phyloP scores from a whole-genome alignment of 2,888 invertebrate genomes.

The Atrina japonica region DNA sequence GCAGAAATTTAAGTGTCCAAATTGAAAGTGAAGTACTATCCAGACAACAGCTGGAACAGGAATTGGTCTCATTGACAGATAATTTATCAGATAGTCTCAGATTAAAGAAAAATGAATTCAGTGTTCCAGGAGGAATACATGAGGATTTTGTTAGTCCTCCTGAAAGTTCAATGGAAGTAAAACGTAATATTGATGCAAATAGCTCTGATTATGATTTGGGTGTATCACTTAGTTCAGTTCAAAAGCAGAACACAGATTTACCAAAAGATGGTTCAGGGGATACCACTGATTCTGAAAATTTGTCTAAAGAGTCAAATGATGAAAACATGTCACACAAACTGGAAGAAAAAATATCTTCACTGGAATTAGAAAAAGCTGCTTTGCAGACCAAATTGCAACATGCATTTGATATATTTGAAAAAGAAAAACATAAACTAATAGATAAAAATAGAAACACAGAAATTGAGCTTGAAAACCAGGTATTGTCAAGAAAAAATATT shows the following conservation, averaged over 20 bases:
- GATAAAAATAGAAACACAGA: neutral
- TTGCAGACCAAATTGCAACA: neutral
- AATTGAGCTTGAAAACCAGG: neutral
- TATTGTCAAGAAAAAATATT: neutral
- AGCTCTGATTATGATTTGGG: too few species aligned
- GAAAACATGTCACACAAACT: neutral
- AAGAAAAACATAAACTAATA: neutral
- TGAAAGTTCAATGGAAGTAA: too few species aligned
- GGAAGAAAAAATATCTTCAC: neutral
- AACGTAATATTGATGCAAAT: too few species aligned
- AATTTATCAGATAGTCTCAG: too few species aligned
- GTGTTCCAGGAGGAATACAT: too few species aligned
- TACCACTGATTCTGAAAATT: too few species aligned
- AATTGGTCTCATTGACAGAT: conserved; percentile 31
- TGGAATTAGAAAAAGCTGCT: neutral
- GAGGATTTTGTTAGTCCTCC: too few species aligned
- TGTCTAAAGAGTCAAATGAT: too few species aligned
- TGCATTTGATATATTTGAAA: neutral
- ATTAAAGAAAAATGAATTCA: too few species aligned
- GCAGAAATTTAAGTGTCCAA: conserved; percentile 26
- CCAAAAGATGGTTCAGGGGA: neutral
- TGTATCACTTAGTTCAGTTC: too few species aligned
- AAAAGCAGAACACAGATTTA: too few species aligned
- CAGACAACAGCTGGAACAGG: conserved; percentile 36
- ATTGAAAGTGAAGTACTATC: conserved; percentile 38